A percentile compares a stretch with the other conserved stretches of the same genome.
Evolutionary conservation across 1,140 invertebrate genomes (phyloP).

Genomic region (Streblospio benedicti): DNA sequence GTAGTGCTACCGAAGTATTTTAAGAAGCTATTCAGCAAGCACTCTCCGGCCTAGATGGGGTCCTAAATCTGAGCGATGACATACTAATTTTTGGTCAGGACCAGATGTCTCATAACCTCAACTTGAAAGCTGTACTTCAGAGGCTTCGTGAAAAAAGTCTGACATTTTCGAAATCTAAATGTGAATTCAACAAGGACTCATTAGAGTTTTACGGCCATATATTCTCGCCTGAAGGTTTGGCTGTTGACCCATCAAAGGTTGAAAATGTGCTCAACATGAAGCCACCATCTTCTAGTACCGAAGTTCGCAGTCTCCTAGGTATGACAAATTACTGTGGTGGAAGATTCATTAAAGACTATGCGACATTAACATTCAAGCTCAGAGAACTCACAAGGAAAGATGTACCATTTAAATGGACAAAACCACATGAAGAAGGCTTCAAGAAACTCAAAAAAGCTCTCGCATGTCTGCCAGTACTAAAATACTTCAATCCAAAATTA

Average conservation of each 20-base stretch:
- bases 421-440: constrained; percentile 16
- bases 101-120: background rate
- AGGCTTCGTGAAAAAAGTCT: background rate
- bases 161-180: background rate
- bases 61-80: constrained; percentile 17
- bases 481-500: constrained; percentile 21
- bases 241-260: background rate
- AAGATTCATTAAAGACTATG: background rate
- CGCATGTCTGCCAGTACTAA: constrained; percentile 8
- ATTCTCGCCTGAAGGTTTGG: constrained; percentile 1
- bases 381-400: background rate
- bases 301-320: constrained; percentile 1
- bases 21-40: constrained; percentile 11
- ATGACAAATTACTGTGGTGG: constrained; percentile 14
- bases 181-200: background rate
- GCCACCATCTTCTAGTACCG: background rate
- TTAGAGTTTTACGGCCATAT: background rate
- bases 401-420: background rate
- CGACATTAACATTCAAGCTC: background rate
- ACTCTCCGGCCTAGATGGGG: constrained; percentile 2
- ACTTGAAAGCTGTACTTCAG: background rate
- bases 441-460: constrained; percentile 20
- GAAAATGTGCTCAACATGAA: background rate
- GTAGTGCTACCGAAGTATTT: constrained; percentile 6
- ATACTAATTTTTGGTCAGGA: background rate